phyloP scores from a whole-genome alignment of 2,113 vertebrate species.

The Emydura subglobosa region DNA sequence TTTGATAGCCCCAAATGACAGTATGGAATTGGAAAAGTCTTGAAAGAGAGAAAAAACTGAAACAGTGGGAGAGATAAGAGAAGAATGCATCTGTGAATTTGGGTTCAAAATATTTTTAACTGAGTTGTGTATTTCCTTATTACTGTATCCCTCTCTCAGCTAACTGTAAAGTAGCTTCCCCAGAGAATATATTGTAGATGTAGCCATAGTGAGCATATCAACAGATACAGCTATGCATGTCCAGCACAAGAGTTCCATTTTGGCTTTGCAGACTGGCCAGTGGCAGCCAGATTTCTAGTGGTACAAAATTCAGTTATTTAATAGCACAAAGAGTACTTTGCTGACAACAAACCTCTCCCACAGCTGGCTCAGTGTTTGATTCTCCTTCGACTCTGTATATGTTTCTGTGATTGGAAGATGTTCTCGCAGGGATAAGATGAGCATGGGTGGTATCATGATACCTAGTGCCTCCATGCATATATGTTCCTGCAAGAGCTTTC shows the following conservation, averaged over 20 bases:
- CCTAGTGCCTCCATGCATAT: neutral
- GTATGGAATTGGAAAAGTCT: neutral
- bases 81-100: neutral
- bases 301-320: neutral
- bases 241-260: neutral
- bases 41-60: neutral
- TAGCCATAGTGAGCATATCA: neutral
- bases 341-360: neutral
- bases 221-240: neutral
- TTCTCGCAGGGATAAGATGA: slow-evolving; percentile 10
- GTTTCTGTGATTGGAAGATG: slow-evolving; percentile 45
- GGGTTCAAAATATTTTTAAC: neutral
- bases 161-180: slow-evolving; percentile 1
- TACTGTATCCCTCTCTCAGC: neutral
- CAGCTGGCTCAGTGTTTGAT: neutral
- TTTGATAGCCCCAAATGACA: neutral
- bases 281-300: neutral
- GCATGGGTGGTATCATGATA: slow-evolving; percentile 21
- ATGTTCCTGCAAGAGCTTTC: neutral
- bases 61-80: neutral
- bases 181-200: neutral
- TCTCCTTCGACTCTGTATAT: neutral
- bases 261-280: neutral
- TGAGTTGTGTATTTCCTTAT: neutral
- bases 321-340: neutral